Base-by-base conservation (phyloP, 2,888 invertebrate genomes). In the Chaetogeoica ovagalla region DNA sequence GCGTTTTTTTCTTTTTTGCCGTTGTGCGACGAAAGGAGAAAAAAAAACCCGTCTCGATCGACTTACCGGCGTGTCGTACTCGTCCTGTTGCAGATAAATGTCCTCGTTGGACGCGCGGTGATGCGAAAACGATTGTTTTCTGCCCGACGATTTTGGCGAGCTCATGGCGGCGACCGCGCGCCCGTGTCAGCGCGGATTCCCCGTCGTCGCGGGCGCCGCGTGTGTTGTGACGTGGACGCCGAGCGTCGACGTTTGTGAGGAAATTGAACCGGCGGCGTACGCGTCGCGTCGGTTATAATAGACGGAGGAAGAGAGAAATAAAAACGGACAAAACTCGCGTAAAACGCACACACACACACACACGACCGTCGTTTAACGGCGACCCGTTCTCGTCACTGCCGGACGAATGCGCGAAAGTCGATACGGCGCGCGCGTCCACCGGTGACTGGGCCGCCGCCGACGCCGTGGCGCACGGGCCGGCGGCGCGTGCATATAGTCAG, bases 81-180 rank as follows among this genome's bases (percentile, higher is more conserved):
- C 77, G 62, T 79, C 69, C 23, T 48, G 77, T 55, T 63, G 55
- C 55, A 55, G 77, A n/a, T 79, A 79, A 1, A 79, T 68, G 70
- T 79, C 77, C 62, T 79, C 77, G 63, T 79, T 79, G 77, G 77
- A 79, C 37, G 70, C 70, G n/a, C 69, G 60, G 19, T 63, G 77
- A 8, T 71, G 77, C 13, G 77, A 79, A 71, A 79, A 79, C 77
- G 77, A 79, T 63, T 63, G 77, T 79, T 79, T 79, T n/a, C 77
- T 70, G 30, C 55, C 66, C 6, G 57, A n/a, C 52, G 76, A 63
- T 70, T 79, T 79, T 71, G 77, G 77, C 63, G 77, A 79, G 70
- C 77, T 79, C 77, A 79, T 79, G 21, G 21, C 19, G 70, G 21
- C 21, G n/a, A n/a, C 39, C 30, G 30, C 30, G 30, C 30, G 30